Evolutionary conservation across 64 coral and sea anemone genomes (phyloP), one percentile per base, ranked within the genome.

Genomic region (Pocillopora verrucosa): DNA sequence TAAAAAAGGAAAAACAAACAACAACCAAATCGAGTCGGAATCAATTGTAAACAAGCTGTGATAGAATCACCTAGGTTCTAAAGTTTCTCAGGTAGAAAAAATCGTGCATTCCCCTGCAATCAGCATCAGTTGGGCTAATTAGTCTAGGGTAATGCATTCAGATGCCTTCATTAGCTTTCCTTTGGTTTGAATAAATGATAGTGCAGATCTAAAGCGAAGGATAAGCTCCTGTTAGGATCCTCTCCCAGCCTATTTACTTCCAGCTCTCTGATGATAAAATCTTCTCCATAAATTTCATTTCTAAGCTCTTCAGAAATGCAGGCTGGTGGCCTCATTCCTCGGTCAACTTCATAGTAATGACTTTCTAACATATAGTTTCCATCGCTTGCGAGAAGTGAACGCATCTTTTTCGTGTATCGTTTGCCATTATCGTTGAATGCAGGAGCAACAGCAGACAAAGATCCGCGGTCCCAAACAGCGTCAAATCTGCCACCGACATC

Each of bases 381-480:
- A 87, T 87, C 13, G 19, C 26, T 41, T 0, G 75, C 24, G 9
- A 92, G 62, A 58, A 92, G 64, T 26, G 82, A 87, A n/a, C 41
- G 61, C 57, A 92, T n/a, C 13, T 67, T 57, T 57, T 92, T 82
- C 76, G 83, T 77, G 65, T 92, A 92, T 58, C 83, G 73, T 37
- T 73, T 78, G 45, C 90, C 90, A 67, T 75, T 61, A 30, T 92
- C 57, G 4, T 34, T 74, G 0, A 59, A 22, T 56, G 62, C 19
- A 15, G 85, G 83, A 15, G 34, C 82, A 34, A 92, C 73, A 24
- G 90, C 83, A 51, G 82, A 78, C 37, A 92, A 56, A 4, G 90
- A 87, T 10, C 75, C 83, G n/a, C 90, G 79, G 64, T 92, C 90
- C 90, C 90, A 92, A 30, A 92, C 61, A 4, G 90, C 90, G 34